These are phyloP conservation scores for Phortica okadai DNA, from an alignment of 2,888 invertebrate genomes.

Conservation along the genomic window DNA sequence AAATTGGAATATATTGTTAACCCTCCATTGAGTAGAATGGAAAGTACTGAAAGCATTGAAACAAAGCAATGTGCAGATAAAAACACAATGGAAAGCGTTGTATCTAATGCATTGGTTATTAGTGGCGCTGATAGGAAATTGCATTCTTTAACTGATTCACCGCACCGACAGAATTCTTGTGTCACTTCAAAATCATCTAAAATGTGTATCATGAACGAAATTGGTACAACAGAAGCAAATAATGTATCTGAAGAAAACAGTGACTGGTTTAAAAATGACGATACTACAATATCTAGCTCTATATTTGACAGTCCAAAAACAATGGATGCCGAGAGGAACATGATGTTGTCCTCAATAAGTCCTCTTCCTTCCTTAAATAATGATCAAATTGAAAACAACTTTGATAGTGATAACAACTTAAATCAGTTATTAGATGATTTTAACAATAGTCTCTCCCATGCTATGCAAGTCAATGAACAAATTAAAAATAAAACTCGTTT, in stretches of 20 bases:
- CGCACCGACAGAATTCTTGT: no score
- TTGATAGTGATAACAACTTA: constrained; percentile 47
- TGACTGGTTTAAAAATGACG: constrained; percentile 49
- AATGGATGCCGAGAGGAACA: constrained; percentile 2
- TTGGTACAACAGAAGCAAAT: no score
- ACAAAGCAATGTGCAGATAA: no score
- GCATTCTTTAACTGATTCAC: no score
- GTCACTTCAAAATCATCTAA: no score
- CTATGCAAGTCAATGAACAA: constrained; percentile 68
- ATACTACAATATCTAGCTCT: constrained; percentile 64
- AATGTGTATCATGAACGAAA: no score
- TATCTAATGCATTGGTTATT: no score
- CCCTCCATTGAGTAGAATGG: constrained; percentile 37
- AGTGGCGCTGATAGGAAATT: no score
- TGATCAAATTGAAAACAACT: constrained; percentile 2
- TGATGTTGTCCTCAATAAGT: no score
- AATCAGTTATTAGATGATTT: constrained; percentile 66
- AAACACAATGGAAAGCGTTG: no score
- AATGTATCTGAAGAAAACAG: no score
- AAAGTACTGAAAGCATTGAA: no score
- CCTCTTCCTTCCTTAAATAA: neutral
- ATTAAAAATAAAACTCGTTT: constrained; percentile 49
- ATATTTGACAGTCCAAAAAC: constrained; percentile 65
- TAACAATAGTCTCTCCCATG: constrained; percentile 69
- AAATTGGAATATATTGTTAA: constrained; percentile 77